Evolutionary conservation across 2,888 invertebrate genomes (phyloP), one percentile per base, ranked within the genome.

Genomic region (Subacronicta megacephala): DNA sequence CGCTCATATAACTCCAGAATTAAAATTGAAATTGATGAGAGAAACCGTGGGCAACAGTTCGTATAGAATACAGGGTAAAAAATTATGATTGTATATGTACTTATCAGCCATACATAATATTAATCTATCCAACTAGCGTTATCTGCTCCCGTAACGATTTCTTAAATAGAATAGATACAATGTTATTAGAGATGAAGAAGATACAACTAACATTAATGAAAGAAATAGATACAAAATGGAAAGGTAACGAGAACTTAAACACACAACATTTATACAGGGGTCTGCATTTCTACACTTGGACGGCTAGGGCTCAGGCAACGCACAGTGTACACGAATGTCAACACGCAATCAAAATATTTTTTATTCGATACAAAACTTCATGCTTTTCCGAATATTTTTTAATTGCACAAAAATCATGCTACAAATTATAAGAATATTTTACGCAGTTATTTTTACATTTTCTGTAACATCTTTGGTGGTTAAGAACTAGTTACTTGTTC

Each of bases 241-340:
- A 53, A 66, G 59, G 36, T 62, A 61, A 66, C 57, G 53, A 72
- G 75, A 75, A 75, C 68, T 76, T 64, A 76, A 75, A 66, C 64
- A 67, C 46, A 65, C 72, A 29, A 72, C 71, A 71, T 57, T 71
- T 38, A 72, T 63, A 54, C 57, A 55, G 76, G 80, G 81, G 83
- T 83, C 83, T 83, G 83, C 62, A 49, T 72, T 77, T 93, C 93
- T 93, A 94, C 90, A 89, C 92, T 92, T 90, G 91, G 91, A 87
- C 78, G 79, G 77, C 87, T 87, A 90, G 84, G 85, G 82, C 83
- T 78, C 89, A 90, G 88, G 90, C 92, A 90, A 90, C 91, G 90
- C 87, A 89, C 88, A 87, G 82, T 88, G 85, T 78, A 67, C 81
- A 88, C 86, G 85, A 77, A 78, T 61, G 60, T 47, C 72, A 79